Percentiles rank a stretch among this genome's conserved stretches.
phyloP scores from a whole-genome alignment of 2,888 invertebrate species.

The Tuberolachnus salignus region DNA sequence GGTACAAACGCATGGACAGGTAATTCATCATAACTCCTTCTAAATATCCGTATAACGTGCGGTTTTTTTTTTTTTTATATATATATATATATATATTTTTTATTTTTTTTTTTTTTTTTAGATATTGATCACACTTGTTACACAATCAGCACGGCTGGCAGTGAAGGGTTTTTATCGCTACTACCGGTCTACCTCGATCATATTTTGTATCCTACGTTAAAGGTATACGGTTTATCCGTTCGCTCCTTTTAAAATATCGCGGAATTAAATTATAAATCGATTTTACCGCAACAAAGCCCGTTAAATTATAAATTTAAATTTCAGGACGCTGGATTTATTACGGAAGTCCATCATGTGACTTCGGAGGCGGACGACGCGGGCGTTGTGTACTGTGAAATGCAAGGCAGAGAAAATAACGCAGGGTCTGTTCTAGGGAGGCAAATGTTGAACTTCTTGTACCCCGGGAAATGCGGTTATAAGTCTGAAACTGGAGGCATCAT shows the following conservation, averaged over 20 bases:
- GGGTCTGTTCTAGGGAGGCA: constrained; percentile 73
- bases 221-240: too few relatives aligned
- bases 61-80: background rate
- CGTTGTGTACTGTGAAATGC: constrained; percentile 96
- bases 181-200: constrained; percentile 91
- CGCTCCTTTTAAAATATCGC: too few relatives aligned
- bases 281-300: too few relatives aligned
- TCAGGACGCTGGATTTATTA: constrained; percentile 79
- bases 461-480: constrained; percentile 81
- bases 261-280: background rate
- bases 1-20: constrained; percentile 93
- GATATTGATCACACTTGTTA: constrained; percentile 87
- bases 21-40: constrained; percentile 57
- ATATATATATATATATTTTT: too few relatives aligned
- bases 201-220: constrained; percentile 81
- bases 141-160: constrained; percentile 85
- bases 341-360: constrained; percentile 91
- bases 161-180: constrained; percentile 85
- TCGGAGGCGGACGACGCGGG: constrained; percentile 89
- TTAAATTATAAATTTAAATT: background rate
- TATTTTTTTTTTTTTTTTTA: constrained; percentile 55
- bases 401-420: constrained; percentile 81
- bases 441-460: constrained; percentile 76
- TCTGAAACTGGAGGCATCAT: constrained; percentile 85
- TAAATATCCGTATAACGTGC: background rate